These are phyloP conservation scores for Loriculus beryllinus DNA, from an alignment of 2,797 vertebrate genomes.

Conservation along the genomic window DNA sequence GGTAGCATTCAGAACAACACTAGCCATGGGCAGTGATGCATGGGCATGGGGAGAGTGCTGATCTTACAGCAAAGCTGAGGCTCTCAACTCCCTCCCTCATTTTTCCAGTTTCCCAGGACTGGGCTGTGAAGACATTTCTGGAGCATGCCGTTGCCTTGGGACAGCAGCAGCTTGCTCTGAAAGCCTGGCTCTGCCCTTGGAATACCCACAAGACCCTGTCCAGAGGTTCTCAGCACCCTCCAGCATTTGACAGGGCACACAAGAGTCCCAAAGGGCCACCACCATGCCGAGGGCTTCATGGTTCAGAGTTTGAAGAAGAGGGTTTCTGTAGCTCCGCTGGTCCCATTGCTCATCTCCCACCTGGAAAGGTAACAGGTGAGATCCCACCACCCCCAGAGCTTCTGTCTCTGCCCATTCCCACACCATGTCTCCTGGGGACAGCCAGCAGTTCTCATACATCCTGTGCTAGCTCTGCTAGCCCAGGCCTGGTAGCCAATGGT, in stretches of 20 bases:
- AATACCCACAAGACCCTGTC: neutral
- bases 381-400: neutral
- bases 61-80: neutral
- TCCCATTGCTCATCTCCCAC: accelerated
- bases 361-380: neutral
- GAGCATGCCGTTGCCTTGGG: neutral
- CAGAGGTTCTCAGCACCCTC: neutral
- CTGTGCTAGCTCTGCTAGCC: neutral
- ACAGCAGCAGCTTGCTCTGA: neutral
- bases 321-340: neutral
- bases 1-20: neutral
- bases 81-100: neutral
- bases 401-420: neutral
- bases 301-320: neutral
- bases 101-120: neutral
- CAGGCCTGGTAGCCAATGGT: neutral
- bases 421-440: neutral
- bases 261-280: neutral
- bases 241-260: neutral
- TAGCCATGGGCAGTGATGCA: accelerated
- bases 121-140: neutral
- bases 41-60: accelerated
- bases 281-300: accelerated
- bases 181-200: no score
- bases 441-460: neutral